phyloP scores from a whole-genome alignment of 2,113 vertebrate genomes.

The Onychorhynchus coronatus region DNA sequence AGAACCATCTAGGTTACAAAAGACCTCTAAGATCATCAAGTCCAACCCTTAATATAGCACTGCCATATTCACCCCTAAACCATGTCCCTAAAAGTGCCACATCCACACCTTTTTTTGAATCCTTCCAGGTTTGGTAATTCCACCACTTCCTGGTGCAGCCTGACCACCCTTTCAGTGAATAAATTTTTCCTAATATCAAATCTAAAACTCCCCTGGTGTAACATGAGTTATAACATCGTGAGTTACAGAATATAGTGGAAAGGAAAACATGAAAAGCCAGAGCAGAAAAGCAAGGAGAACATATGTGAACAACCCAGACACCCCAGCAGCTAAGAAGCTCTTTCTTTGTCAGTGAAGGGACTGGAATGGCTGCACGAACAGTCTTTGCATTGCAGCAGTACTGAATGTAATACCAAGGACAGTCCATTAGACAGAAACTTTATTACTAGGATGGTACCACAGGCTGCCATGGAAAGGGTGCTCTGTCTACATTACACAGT shows the following conservation, averaged over 20 bases:
- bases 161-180: neutral
- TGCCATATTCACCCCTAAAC: neutral
- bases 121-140: neutral
- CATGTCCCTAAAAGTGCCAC: neutral
- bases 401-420: neutral
- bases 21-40: neutral
- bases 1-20: neutral
- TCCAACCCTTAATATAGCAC: neutral
- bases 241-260: neutral
- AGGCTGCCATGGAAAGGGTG: neutral
- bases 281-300: neutral
- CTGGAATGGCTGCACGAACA: neutral
- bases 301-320: neutral
- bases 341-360: fast-evolving
- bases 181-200: neutral
- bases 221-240: neutral
- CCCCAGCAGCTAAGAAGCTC: neutral
- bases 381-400: neutral
- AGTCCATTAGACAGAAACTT: neutral
- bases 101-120: neutral
- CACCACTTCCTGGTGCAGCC: neutral
- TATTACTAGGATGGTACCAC: neutral
- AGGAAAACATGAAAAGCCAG: neutral
- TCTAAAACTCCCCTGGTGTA: neutral
- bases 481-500: neutral